These are phyloP conservation scores for Drosophila repleta DNA, from an alignment of 1,140 invertebrate genomes.

Conservation along the genomic window DNA sequence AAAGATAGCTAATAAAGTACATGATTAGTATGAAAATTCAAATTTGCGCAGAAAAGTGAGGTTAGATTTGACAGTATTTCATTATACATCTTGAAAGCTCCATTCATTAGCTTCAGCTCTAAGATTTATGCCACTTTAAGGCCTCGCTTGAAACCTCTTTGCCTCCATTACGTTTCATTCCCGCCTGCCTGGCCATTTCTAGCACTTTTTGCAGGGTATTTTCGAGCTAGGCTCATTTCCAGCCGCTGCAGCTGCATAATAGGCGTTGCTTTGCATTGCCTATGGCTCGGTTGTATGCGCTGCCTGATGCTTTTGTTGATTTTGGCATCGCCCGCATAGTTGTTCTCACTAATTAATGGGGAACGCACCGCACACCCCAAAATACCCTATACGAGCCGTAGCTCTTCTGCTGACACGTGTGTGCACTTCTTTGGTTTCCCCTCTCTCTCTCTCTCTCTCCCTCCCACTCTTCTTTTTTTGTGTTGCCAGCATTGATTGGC, in stretches of 20 bases:
- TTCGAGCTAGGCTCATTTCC: neutral
- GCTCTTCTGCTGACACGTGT: slow-evolving; percentile 6
- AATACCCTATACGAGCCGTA: neutral
- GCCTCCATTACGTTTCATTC: too few species aligned
- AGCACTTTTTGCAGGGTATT: neutral
- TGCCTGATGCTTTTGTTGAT: neutral
- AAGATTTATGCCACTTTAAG: too few species aligned
- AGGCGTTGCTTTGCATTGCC: neutral
- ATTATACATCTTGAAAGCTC: too few species aligned
- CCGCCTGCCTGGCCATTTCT: too few species aligned
- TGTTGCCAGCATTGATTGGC: slow-evolving; percentile 60
- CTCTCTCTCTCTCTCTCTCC: neutral
- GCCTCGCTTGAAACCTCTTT: too few species aligned
- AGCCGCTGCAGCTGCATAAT: neutral
- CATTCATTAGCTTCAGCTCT: too few species aligned
- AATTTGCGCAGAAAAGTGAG: too few species aligned
- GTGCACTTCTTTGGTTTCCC: slow-evolving; percentile 1
- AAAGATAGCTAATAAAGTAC: too few species aligned
- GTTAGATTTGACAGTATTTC: neutral
- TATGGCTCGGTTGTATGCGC: too few species aligned
- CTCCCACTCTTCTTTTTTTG: neutral
- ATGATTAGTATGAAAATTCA: too few species aligned
- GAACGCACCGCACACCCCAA: neutral
- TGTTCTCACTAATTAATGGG: slow-evolving; percentile 40
- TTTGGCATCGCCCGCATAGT: slow-evolving; percentile 18